Evolutionary conservation across 2,113 vertebrate genomes (phyloP).

Genomic region (Panthera tigris): DNA sequence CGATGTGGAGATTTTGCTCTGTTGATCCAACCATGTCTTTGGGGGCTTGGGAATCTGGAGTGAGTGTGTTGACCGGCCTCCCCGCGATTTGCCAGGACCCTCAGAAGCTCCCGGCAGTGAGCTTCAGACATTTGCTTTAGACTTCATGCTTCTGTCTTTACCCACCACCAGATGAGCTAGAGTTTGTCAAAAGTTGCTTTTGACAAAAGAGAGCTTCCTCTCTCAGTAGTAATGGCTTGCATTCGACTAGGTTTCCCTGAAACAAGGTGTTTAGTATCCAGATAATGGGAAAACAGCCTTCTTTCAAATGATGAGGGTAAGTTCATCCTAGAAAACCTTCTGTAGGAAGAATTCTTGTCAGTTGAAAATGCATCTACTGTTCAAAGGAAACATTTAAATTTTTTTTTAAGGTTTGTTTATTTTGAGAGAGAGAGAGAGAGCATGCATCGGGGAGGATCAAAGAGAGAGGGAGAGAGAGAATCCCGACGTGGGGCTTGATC

Average conservation of each 20-base stretch:
- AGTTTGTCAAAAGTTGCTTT: not conserved
- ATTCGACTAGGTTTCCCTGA: not conserved
- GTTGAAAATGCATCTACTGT: not conserved
- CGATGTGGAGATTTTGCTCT: not conserved
- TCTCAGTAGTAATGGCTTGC: not conserved
- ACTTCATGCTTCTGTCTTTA: not conserved
- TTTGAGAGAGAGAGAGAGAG: too few species aligned
- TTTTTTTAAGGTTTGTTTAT: too few species aligned
- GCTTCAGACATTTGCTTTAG: not conserved
- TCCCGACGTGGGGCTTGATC: too few species aligned
- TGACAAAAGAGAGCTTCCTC: not conserved
- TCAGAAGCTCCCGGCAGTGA: not conserved
- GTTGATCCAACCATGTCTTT: not conserved
- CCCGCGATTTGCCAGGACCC: not conserved
- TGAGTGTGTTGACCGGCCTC: rapidly evolving
- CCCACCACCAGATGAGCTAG: not conserved
- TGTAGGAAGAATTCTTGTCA: not conserved
- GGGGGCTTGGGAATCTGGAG: not conserved
- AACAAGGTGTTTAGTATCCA: not conserved
- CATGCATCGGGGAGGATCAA: too few species aligned
- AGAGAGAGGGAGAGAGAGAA: too few species aligned
- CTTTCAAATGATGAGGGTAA: not conserved
- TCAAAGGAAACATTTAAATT: not conserved
- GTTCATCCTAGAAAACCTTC: not conserved
- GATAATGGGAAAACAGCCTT: rapidly evolving